A percentile compares a stretch with the other conserved stretches of the same genome.
phyloP scores from a whole-genome alignment of 2,888 invertebrate species.

The Aradus depressus region DNA sequence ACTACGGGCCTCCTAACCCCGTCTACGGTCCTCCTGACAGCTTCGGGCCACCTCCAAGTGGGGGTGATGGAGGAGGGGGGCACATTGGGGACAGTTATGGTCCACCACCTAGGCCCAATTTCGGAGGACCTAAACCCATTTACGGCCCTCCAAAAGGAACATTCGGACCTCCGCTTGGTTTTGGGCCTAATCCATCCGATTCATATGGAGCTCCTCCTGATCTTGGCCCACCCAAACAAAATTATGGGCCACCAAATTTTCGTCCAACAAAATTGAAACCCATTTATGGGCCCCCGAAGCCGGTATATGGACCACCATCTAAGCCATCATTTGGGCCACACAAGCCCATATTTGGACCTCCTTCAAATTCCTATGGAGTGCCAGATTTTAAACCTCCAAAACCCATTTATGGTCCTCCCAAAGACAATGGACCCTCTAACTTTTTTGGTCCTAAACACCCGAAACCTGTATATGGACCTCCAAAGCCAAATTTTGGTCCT shows the following conservation, averaged over 20 bases:
- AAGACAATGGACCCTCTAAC: conserved; percentile 32
- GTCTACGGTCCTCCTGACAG: conserved; percentile 33
- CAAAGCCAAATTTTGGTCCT: conserved; percentile 39
- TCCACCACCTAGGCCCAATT: conserved; percentile 33
- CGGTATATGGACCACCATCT: conserved; percentile 29
- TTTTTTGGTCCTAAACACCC: conserved; percentile 33
- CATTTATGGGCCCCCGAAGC: conserved; percentile 29
- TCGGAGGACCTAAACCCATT: conserved; percentile 33
- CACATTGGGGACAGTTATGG: conserved; percentile 32
- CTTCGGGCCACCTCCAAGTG: conserved; percentile 36
- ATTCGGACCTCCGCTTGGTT: conserved; percentile 31
- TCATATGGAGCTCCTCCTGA: conserved; percentile 34
- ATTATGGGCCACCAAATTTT: conserved; percentile 35
- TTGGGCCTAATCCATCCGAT: conserved; percentile 30
- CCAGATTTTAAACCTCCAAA: conserved; percentile 32
- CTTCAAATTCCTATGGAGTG: conserved; percentile 30
- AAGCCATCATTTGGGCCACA: conserved; percentile 23
- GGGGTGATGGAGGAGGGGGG: conserved; percentile 29
- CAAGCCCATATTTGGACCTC: conserved; percentile 41
- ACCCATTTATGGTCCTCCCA: conserved; percentile 30
- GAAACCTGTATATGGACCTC: conserved; percentile 29
- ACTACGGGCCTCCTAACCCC: conserved; percentile 33
- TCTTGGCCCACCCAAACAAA: conserved; percentile 31
- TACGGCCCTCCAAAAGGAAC: conserved; percentile 38
- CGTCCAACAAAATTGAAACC: not conserved